Conservation (phyloP, 2,888 invertebrate genomes). For the Neuroscelio doddi region DNA sequence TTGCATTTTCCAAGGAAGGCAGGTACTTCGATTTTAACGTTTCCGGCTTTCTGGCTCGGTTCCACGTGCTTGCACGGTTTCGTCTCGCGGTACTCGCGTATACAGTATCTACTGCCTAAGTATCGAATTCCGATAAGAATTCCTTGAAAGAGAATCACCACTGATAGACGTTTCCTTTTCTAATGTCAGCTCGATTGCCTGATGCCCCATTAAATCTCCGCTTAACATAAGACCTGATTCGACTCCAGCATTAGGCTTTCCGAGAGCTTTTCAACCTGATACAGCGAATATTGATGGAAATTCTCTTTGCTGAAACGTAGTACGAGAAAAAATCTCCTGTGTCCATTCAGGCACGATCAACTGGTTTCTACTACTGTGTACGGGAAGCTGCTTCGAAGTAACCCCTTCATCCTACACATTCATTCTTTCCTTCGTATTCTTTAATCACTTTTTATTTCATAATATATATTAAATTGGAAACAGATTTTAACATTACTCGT, state of each 20-base stretch:
- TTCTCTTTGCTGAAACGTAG: not conserved
- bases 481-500: no score
- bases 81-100: slow-evolving; percentile 34
- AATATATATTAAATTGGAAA: no score
- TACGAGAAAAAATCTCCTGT: no score
- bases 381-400: no score
- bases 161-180: slow-evolving; percentile 50
- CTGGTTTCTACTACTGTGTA: no score
- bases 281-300: slow-evolving; percentile 11
- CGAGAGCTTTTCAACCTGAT: not conserved
- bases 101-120: slow-evolving; percentile 47
- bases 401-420: no score
- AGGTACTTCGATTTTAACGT: slow-evolving; percentile 63
- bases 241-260: slow-evolving; percentile 13
- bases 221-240: slow-evolving; percentile 37
- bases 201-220: slow-evolving; percentile 43
- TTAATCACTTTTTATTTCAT: no score
- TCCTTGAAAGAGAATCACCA: slow-evolving; percentile 51
- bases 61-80: slow-evolving; percentile 57
- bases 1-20: slow-evolving; percentile 59
- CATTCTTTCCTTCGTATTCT: no score
- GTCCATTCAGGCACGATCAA: no score
- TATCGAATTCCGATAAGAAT: slow-evolving; percentile 67
- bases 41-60: slow-evolving; percentile 64
- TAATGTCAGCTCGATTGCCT: slow-evolving; percentile 45